phyloP scores from a whole-genome alignment of 2,797 vertebrate species.

The Myripristis jacobus region DNA sequence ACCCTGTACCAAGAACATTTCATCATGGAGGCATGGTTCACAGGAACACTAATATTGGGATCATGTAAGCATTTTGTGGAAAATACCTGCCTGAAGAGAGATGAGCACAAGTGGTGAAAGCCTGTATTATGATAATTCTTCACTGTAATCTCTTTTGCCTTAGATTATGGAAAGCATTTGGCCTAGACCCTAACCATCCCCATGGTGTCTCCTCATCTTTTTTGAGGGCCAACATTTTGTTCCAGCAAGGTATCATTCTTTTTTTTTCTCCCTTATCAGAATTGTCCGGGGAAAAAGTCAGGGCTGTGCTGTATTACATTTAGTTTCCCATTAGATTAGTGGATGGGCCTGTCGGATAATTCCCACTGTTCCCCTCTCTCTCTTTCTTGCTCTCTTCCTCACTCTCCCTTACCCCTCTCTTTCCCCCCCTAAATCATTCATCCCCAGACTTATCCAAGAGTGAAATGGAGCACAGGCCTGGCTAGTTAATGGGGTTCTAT shows the following conservation, averaged over 20 bases:
- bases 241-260: neutral
- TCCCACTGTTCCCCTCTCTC: constrained; percentile 29
- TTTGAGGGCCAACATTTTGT: constrained; percentile 41
- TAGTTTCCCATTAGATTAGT: constrained; percentile 65
- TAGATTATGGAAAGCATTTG: constrained; percentile 53
- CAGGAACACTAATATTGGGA: constrained; percentile 24
- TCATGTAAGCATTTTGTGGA: constrained; percentile 41
- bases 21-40: constrained; percentile 18
- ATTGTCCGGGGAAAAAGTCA: constrained; percentile 42
- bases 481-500: constrained; percentile 82
- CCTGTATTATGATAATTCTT: constrained; percentile 49
- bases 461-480: constrained; percentile 78
- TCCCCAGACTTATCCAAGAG: constrained; percentile 76
- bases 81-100: constrained; percentile 39
- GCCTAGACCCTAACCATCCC: constrained; percentile 25
- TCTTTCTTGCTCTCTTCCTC: constrained; percentile 44
- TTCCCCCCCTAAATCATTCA: constrained; percentile 71
- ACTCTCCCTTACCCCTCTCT: constrained; percentile 40
- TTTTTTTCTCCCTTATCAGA: constrained; percentile 40
- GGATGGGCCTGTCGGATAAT: constrained; percentile 44
- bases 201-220: constrained; percentile 22
- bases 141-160: constrained; percentile 36
- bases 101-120: constrained; percentile 17
- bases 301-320: constrained; percentile 57
- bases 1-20: constrained; percentile 16